These are phyloP conservation scores for Takifugu flavidus DNA, from an alignment of 2,113 vertebrate species.

Conservation along the genomic window DNA sequence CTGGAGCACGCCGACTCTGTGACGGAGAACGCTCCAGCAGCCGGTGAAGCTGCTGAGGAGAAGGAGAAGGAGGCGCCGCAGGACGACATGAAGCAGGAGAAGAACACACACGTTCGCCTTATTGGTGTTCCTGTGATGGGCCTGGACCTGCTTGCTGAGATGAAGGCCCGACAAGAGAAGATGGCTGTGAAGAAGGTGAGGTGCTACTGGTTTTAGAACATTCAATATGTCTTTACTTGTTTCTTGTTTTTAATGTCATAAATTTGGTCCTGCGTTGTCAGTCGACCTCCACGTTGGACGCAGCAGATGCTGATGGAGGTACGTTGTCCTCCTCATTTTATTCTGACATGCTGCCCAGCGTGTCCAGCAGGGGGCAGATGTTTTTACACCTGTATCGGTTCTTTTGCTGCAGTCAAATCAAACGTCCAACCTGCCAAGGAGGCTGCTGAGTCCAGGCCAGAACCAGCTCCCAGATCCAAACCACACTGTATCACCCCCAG, in stretches of 20 bases:
- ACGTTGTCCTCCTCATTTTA: no score
- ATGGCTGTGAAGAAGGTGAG: conserved; percentile 84
- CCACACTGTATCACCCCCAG: conserved; percentile 72
- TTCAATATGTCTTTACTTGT: no score
- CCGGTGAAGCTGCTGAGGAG: conserved; percentile 71
- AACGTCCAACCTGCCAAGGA: conserved; percentile 5
- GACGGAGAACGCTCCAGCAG: conserved; percentile 11
- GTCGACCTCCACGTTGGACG: background rate
- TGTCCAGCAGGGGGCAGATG: background rate
- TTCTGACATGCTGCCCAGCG: background rate
- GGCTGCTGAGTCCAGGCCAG: conserved; percentile 75
- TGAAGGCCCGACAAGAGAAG: conserved; percentile 91
- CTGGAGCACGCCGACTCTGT: conserved; percentile 38
- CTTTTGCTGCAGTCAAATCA: background rate
- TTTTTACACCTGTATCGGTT: background rate
- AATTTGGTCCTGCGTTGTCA: background rate
- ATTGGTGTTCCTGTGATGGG: conserved; percentile 75
- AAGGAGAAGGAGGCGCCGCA: conserved; percentile 54
- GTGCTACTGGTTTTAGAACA: background rate
- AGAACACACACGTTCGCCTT: conserved; percentile 74
- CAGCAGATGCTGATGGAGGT: background rate
- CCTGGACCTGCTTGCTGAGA: conserved; percentile 88
- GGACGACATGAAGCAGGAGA: conserved; percentile 33
- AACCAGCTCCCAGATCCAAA: conserved; percentile 70
- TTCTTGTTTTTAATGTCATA: no score